phyloP scores from a whole-genome alignment of 2,888 invertebrate species.

The Portevinia maculata region DNA sequence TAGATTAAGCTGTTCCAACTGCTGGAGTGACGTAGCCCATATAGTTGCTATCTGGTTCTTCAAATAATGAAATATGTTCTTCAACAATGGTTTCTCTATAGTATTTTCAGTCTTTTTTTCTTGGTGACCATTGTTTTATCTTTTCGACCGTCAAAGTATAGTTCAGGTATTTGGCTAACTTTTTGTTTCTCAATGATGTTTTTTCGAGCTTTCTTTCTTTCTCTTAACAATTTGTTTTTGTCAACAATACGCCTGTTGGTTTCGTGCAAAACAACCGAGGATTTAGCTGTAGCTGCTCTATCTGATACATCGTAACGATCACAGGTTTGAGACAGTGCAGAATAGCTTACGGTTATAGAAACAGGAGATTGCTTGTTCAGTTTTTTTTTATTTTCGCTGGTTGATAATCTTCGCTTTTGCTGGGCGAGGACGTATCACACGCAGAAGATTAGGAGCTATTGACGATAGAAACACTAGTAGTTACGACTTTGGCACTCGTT shows the following conservation, averaged over 20 bases:
- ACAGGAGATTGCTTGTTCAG: neutral
- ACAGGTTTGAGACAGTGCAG: conserved; percentile 1
- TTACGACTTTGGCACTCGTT: neutral
- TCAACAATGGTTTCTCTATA: too few relatives aligned
- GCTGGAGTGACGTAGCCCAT: too few relatives aligned
- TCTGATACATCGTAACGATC: neutral
- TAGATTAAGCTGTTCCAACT: too few relatives aligned
- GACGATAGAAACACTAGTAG: neutral
- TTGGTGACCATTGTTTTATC: too few relatives aligned
- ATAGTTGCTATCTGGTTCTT: too few relatives aligned
- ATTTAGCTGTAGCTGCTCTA: conserved; percentile 3
- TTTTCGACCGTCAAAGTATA: too few relatives aligned
- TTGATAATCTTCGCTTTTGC: neutral
- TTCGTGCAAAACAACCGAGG: conserved; percentile 1
- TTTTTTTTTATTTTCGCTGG: neutral
- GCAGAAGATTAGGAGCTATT: neutral
- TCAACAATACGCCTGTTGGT: neutral
- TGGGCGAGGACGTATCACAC: conserved; percentile 1
- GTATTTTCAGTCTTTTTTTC: too few relatives aligned
- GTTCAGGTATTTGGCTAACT: too few relatives aligned
- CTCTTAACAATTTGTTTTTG: neutral
- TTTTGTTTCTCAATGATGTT: too few relatives aligned
- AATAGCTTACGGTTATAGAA: conserved; percentile 3
- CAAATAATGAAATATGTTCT: too few relatives aligned
- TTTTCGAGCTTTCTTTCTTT: conserved; percentile 4